Evolutionary conservation across 92 coral and sea anemone genomes (phyloP).

Genomic region (Porites lobata): DNA sequence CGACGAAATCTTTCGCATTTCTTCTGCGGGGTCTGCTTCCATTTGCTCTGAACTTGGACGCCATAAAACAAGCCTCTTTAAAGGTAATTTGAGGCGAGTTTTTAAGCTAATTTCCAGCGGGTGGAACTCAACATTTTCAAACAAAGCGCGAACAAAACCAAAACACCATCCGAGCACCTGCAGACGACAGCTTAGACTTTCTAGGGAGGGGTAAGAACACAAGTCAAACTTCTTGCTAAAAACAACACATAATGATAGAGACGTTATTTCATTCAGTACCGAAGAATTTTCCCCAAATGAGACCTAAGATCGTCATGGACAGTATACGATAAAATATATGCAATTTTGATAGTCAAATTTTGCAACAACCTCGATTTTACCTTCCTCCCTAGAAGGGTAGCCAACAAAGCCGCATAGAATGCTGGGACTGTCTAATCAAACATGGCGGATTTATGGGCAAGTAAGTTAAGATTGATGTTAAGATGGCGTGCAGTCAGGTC

Average conservation of each 20-base stretch:
- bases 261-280: not conserved
- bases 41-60: conserved; percentile 36
- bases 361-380: not conserved
- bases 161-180: conserved; percentile 21
- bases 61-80: conserved; percentile 19
- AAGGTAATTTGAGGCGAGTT: conserved; percentile 23
- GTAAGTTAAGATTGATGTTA: not conserved
- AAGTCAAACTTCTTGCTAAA: not conserved
- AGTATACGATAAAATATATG: not conserved
- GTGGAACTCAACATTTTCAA: conserved; percentile 51
- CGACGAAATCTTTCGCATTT: conserved; percentile 20
- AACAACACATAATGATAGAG: not conserved
- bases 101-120: conserved; percentile 34
- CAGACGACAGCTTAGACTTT: not conserved
- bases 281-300: not conserved
- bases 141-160: conserved; percentile 52
- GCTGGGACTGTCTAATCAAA: conserved; percentile 28
- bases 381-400: not conserved
- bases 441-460: conserved; percentile 16
- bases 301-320: not conserved
- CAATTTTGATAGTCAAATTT: not conserved
- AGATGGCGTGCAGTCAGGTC: not conserved
- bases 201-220: conserved; percentile 10
- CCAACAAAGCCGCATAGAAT: not conserved
- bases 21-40: conserved; percentile 27